Conservation (phyloP, 2,888 invertebrate species). For the Pecten maximus region DNA sequence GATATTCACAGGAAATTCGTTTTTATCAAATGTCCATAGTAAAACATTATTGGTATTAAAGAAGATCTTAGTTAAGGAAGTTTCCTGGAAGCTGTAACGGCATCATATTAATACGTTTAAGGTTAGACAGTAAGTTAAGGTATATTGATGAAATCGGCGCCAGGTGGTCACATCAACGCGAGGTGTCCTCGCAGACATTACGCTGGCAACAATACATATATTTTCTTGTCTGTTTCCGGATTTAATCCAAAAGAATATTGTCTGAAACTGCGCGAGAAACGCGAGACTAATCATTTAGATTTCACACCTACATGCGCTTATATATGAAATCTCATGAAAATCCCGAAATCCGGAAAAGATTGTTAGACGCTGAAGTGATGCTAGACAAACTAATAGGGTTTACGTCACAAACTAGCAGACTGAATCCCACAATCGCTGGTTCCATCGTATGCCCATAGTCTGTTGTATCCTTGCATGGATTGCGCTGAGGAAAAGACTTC, state of each 20-base stretch:
- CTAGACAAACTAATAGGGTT: background rate
- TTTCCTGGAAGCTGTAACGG: too few relatives aligned
- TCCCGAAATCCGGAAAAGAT: slow-evolving; percentile 20
- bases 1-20: too few relatives aligned
- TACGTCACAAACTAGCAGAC: background rate
- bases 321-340: background rate
- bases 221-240: background rate
- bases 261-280: background rate
- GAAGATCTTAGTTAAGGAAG: too few relatives aligned
- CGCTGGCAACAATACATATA: background rate
- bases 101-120: too few relatives aligned
- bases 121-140: too few relatives aligned
- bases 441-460: background rate
- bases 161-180: too few relatives aligned
- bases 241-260: background rate
- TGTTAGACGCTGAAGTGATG: background rate
- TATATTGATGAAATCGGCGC: too few relatives aligned
- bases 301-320: background rate
- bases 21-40: too few relatives aligned
- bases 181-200: too few relatives aligned
- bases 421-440: background rate
- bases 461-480: background rate
- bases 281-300: background rate
- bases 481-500: background rate
- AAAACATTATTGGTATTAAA: too few relatives aligned